Evolutionary conservation across 2,888 invertebrate genomes (phyloP).

Genomic region (Sphaerolaimus hirsutus): DNA sequence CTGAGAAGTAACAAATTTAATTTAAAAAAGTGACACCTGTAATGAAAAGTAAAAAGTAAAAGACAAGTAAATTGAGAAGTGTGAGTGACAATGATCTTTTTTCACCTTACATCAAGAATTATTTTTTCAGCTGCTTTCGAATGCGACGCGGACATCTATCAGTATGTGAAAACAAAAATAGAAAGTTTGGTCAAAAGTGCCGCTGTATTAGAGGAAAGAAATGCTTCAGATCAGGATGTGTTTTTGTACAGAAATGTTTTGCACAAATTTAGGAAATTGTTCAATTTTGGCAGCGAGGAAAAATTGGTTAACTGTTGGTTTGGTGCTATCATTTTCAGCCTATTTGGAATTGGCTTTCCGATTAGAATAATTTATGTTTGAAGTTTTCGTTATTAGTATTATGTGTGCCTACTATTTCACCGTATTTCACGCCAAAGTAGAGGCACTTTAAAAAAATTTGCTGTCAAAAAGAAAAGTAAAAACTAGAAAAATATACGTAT

Average conservation of each 20-base stretch:
- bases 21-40: neutral
- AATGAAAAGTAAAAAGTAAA: neutral
- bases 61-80: too few relatives aligned
- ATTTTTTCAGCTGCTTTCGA: conserved; percentile 44
- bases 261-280: conserved; percentile 60
- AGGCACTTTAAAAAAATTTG: too few relatives aligned
- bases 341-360: neutral
- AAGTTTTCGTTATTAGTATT: conserved; percentile 4
- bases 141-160: conserved; percentile 69
- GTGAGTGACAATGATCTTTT: too few relatives aligned
- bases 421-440: too few relatives aligned
- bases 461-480: too few relatives aligned
- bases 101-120: neutral
- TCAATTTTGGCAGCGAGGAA: conserved; percentile 72
- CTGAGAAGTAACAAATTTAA: too few relatives aligned
- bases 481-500: too few relatives aligned
- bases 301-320: conserved; percentile 71
- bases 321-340: neutral
- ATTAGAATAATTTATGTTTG: neutral
- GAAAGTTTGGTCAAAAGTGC: conserved; percentile 63
- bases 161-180: conserved; percentile 82
- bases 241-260: conserved; percentile 41
- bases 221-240: neutral
- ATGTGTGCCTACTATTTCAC: too few relatives aligned
- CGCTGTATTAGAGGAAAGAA: conserved; percentile 1